Percentiles rank a stretch among this genome's conserved stretches.
These are phyloP conservation scores for Ephestia elutella DNA, from an alignment of 1,140 invertebrate species.

Conservation along the genomic window DNA sequence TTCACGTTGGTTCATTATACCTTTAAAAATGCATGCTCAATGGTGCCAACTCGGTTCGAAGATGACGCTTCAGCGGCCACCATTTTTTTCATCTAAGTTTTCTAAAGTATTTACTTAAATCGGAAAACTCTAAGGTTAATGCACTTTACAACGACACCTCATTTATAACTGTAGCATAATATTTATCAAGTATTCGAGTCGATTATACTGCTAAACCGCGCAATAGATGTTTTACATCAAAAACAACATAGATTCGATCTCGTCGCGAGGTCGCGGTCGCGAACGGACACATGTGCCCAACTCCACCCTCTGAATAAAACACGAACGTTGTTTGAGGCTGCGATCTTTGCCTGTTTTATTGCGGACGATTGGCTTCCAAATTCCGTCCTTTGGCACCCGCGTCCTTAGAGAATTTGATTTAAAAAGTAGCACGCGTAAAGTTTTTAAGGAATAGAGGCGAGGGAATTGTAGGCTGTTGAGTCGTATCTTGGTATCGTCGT, in stretches of 20 bases:
- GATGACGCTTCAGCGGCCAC: too few species aligned
- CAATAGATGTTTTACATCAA: too few species aligned
- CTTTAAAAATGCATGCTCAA: too few species aligned
- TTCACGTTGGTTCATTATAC: too few species aligned
- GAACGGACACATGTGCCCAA: constrained; percentile 56
- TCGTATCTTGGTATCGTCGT: neutral
- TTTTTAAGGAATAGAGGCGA: constrained; percentile 14
- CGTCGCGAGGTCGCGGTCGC: constrained; percentile 17
- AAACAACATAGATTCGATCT: constrained; percentile 16
- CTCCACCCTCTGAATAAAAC: constrained; percentile 54
- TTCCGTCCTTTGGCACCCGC: constrained; percentile 22
- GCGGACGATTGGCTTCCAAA: constrained; percentile 54
- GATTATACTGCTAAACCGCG: too few species aligned
- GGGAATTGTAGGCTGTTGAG: constrained; percentile 10
- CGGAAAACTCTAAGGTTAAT: too few species aligned
- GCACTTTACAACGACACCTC: too few species aligned
- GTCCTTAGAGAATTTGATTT: constrained; percentile 19
- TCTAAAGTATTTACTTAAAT: too few species aligned
- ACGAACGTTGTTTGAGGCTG: constrained; percentile 46
- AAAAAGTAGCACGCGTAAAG: constrained; percentile 21
- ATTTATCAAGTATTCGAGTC: too few species aligned
- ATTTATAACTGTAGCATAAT: too few species aligned
- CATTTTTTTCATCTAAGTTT: too few species aligned
- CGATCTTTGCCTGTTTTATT: constrained; percentile 60
- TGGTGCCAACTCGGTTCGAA: too few species aligned